Conservation (phyloP, 1,140 invertebrate genomes). For the Hermetia illucens region DNA sequence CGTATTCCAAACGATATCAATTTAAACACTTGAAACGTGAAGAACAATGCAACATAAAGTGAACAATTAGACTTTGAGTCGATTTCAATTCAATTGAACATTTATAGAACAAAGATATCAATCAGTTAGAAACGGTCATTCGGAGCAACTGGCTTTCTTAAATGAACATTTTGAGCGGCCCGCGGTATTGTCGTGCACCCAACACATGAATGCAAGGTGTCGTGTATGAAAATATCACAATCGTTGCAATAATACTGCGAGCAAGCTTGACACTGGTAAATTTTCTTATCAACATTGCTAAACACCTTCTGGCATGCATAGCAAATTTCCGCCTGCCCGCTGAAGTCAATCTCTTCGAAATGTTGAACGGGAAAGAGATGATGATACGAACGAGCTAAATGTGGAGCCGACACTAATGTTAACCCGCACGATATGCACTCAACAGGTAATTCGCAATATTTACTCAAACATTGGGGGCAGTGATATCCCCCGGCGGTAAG, state of each 20-base stretch:
- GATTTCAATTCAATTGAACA: too few species aligned
- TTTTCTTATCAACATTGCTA: conserved; percentile 51
- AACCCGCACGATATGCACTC: conserved; percentile 92
- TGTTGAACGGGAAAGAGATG: conserved; percentile 85
- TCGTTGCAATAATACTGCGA: conserved; percentile 74
- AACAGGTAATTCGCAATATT: conserved; percentile 95
- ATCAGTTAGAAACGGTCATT: background rate
- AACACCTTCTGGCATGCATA: conserved; percentile 59
- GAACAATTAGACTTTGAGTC: too few species aligned
- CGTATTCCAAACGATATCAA: too few species aligned
- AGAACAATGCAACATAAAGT: too few species aligned
- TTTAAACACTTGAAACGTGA: too few species aligned
- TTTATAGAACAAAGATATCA: background rate
- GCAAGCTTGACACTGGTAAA: conserved; percentile 71
- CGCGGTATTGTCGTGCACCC: conserved; percentile 56
- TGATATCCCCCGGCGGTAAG: conserved; percentile 69
- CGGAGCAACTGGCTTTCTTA: background rate
- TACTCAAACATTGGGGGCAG: conserved; percentile 91
- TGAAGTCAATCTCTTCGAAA: conserved; percentile 55
- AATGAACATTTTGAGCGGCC: conserved; percentile 5
- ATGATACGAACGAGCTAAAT: conserved; percentile 93
- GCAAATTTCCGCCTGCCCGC: conserved; percentile 41
- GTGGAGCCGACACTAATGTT: conserved; percentile 93
- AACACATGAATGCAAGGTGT: conserved; percentile 85
- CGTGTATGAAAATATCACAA: conserved; percentile 90